Base-by-base conservation (phyloP, 2,888 invertebrate species). In the Phymatocera aterrima region DNA sequence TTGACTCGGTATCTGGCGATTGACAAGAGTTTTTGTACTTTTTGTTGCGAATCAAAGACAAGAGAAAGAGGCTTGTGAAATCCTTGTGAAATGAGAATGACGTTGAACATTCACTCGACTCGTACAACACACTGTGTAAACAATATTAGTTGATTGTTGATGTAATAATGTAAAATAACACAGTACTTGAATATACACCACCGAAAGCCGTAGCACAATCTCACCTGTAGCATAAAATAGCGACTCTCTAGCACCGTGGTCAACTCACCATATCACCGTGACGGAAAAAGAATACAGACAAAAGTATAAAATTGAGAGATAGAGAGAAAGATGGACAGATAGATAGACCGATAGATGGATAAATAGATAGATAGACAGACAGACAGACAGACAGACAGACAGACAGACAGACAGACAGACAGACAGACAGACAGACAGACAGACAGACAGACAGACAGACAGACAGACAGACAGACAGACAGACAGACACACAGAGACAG, bases 181-280 rank as follows among this genome's bases (percentile, higher is more conserved):
- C 75, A 60, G 43, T 57, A 75, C 75, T 75, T 34, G 57, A 60
- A 60, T 37, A 79, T 82, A 85, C 84, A 83, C 82, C 81, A 80
- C 85, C 79, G 77, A 78, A 84, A 83, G 83, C 85, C 79, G 60
- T 80, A 80, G 80, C 80, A 82, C 72, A 79, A 79, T 79, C 78
- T 83, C 83, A 77, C 82, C 82, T 78, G 74, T 83, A 85, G 84
- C 85, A 83, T 81, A 57, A 80, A 82, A 83, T 83, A 79, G 80
- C 77, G 70, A 60, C 34, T 79, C 46, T 80, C 68, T 77, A 61
- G 46, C 74, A 74, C 57, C 74, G 74, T 57, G 74, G 74, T 57
- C 74, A 57, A 64, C 70, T 78, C 37, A 43, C 51, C 78, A 54
- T 78, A 2, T 46, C 70, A 54, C 24, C 21, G 65, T 43, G 34